phyloP scores from a whole-genome alignment of 2,113 vertebrate genomes.

The Myotis brandtii region DNA sequence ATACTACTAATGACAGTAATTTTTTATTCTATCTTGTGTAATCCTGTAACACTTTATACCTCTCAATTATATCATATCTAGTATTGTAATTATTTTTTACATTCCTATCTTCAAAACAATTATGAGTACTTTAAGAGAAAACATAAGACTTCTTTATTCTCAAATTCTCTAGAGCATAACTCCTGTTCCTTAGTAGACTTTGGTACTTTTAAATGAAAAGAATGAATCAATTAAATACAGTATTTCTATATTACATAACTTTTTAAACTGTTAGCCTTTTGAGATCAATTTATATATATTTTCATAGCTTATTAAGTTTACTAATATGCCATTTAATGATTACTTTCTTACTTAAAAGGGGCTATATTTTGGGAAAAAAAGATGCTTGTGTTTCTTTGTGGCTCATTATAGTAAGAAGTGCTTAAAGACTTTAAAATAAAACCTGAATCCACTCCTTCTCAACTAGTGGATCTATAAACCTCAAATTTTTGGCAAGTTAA shows the following conservation, averaged over 20 bases:
- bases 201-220: neutral
- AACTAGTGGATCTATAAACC: neutral
- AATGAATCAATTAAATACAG: neutral
- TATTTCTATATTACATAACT: neutral
- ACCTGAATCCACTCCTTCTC: neutral
- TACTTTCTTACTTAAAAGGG: neutral
- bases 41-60: neutral
- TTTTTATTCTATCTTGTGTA: neutral
- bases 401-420: neutral
- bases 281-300: neutral
- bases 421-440: neutral
- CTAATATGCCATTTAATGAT: neutral
- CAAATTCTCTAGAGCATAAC: neutral
- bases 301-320: neutral
- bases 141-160: neutral
- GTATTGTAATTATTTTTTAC: neutral
- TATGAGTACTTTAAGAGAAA: neutral
- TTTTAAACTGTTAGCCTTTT: neutral
- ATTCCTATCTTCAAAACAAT: neutral
- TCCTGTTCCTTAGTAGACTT: neutral
- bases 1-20: neutral
- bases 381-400: neutral
- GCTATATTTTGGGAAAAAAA: neutral
- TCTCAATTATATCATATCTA: neutral
- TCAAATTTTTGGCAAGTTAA: neutral